Base-by-base conservation (phyloP, 2,888 invertebrate genomes). In the Meandrusa payeni region DNA sequence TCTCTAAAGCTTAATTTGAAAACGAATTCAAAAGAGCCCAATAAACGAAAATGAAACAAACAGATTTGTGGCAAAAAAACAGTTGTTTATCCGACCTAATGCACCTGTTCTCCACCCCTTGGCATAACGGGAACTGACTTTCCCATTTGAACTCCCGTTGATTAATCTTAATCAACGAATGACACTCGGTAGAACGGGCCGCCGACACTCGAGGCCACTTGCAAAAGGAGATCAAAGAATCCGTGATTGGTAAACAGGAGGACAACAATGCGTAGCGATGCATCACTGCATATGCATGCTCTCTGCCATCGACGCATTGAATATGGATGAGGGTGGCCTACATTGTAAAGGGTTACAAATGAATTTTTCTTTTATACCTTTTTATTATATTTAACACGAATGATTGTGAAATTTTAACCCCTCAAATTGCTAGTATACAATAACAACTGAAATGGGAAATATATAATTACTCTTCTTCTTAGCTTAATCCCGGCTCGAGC, bases 201-300 rank as follows among this genome's bases (percentile, higher is more conserved):
- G 17, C 20, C 31, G 24, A 5, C 26, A 34, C 37, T 43, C 12
- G 19, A 24, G 32, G 43, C 43, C 43, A 43, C 43, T 43, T 26
- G 38, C 43, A 17, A 37, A 33, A 11, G 38, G 42, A 43, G 43
- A 38, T 43, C 43, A 43, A 43, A 43, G 43, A 38, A 32, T 20
- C 13, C 15, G 9, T 41, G 37, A 43, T 43, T 38, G 38, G 32
- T 26, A 17, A 24, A 20, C 28, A 17, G 15, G 10, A 19, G 23
- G 23, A 24, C 13, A 32, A 43, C 43, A 43, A 43, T 43, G 38
- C 32, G 26, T 19, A 7, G 36, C 24, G 11, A 29, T 37, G 42
- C 41, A 37, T 20, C 47, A 48, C 53, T 59, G 63, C 56, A 60
- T 54, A 59, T 59, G 61, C 52, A 52, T 49, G 43, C 43, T 9